phyloP scores from a whole-genome alignment of 2,113 vertebrate species.

The Dunckerocampus dactyliophorus region DNA sequence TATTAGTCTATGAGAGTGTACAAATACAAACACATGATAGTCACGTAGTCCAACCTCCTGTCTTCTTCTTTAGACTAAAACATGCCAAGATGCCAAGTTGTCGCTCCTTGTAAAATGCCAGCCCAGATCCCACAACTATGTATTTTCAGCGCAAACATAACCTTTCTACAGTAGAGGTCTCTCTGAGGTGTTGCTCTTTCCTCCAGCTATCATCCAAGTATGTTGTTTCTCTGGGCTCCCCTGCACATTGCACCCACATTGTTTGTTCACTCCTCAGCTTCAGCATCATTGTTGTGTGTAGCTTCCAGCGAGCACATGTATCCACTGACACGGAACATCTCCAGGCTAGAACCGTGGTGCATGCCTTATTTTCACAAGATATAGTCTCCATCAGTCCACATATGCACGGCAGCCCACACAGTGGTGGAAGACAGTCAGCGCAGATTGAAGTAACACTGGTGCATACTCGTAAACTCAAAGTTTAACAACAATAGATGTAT shows the following conservation, averaged over 20 bases:
- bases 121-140: conserved; percentile 14
- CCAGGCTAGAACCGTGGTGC: conserved; percentile 54
- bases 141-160: background rate
- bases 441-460: background rate
- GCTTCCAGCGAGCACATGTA: conserved; percentile 35
- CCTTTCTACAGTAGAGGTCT: too few relatives aligned
- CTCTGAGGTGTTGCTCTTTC: conserved; percentile 32
- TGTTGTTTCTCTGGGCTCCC: conserved; percentile 39
- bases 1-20: conserved; percentile 9
- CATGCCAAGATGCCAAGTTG: conserved; percentile 27
- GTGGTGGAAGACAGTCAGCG: too few relatives aligned
- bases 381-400: background rate
- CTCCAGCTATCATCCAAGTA: conserved; percentile 44
- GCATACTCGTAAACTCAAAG: too few relatives aligned
- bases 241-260: conserved; percentile 40
- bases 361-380: conserved; percentile 45
- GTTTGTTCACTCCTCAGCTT: conserved; percentile 35
- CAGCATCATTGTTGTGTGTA: conserved; percentile 23
- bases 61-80: conserved; percentile 18
- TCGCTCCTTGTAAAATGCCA: conserved; percentile 31
- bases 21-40: conserved; percentile 31
- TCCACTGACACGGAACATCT: conserved; percentile 43
- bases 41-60: conserved; percentile 22
- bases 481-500: too few relatives aligned
- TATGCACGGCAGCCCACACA: background rate